A percentile compares a stretch with the other conserved stretches of the same genome.
Evolutionary conservation across 2,797 vertebrate species (phyloP).

Genomic region (Crenuchus spilurus): DNA sequence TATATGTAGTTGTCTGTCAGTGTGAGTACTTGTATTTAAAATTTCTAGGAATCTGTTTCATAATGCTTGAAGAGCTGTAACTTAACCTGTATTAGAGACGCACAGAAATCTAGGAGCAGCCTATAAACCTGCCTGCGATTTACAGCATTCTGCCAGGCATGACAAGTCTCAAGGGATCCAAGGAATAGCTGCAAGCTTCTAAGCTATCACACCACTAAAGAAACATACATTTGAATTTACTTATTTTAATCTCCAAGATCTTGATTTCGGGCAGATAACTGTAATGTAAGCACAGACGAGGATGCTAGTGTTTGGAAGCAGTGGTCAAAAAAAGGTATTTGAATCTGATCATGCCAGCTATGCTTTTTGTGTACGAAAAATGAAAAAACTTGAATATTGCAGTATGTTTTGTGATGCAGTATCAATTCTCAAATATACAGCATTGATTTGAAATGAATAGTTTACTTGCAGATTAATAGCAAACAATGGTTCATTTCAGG

Average conservation of each 20-base stretch:
- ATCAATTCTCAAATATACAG: too few species aligned
- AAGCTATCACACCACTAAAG: background rate
- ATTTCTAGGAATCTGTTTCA: slow-evolving; percentile 43
- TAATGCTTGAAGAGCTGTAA: slow-evolving; percentile 37
- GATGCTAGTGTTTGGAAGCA: background rate
- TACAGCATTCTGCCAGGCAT: slow-evolving; percentile 25
- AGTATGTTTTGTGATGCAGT: too few species aligned
- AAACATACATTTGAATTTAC: background rate
- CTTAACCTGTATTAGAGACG: slow-evolving; percentile 10
- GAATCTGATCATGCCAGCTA: background rate
- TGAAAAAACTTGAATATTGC: too few species aligned
- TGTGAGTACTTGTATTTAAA: slow-evolving; percentile 7
- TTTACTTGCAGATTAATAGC: too few species aligned
- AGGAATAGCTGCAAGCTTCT: background rate
- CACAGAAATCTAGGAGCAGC: slow-evolving; percentile 26
- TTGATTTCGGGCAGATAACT: background rate
- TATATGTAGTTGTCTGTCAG: background rate
- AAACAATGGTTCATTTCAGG: too few species aligned
- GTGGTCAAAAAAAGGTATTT: background rate
- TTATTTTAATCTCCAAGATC: background rate
- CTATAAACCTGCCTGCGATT: slow-evolving; percentile 45
- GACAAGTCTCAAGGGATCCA: slow-evolving; percentile 22
- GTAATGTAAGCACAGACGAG: background rate
- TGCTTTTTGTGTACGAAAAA: slow-evolving; percentile 4
- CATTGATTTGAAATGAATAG: too few species aligned